Evolutionary conservation across 2,113 vertebrate species (phyloP), one percentile per base, ranked within the genome.

Genomic region (Poicephalus gulielmi): DNA sequence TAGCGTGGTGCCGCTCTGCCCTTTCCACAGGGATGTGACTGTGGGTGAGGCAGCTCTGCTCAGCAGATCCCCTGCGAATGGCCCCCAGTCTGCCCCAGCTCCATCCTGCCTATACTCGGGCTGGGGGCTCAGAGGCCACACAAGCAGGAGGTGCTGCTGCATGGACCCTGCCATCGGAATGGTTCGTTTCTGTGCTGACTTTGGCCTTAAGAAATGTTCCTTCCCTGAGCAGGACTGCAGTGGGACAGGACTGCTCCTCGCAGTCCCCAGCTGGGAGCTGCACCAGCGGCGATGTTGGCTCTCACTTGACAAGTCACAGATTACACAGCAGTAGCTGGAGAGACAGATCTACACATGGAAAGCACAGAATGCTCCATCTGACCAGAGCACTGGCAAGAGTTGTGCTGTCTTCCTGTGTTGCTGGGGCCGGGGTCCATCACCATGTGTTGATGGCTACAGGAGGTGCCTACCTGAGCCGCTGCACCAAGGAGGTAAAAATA

Each of bases 391-490:
- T 7, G 13, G 57, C 57, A 59, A 33, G 13, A 59, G 57, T 9
- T 59, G 33, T 35, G 57, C 33, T 59, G 33, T 59, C 57, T 59
- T 59, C n/a, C 57, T 59, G 22, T 16, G 57, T 15, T 35, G 57
- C 22, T 7, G 6, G 31, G 3, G 13, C 6, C 8, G 43, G 79
- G 59, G 83, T 93, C 66, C 25, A 0, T 17, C 57, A 8, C 83
- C 23, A 22, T 1, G 1, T 4, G 0, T 12, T 80, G 25, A 12
- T 2, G 35, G 71, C 85, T 50, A 8, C 2, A 0, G 80, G 31
- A 76, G 70, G 81, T 28, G 7, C 91, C 74, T 28, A 46, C 84
- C 82, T 82, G 44, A 47, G 69, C 77, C 0, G 1, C 79, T 69
- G 92, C 83, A 35, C 70, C 6, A 3, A 23, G 30, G 43, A 49